Evolutionary conservation across 1,140 invertebrate genomes (phyloP).

Genomic region (Acromyrmex echinatior): DNA sequence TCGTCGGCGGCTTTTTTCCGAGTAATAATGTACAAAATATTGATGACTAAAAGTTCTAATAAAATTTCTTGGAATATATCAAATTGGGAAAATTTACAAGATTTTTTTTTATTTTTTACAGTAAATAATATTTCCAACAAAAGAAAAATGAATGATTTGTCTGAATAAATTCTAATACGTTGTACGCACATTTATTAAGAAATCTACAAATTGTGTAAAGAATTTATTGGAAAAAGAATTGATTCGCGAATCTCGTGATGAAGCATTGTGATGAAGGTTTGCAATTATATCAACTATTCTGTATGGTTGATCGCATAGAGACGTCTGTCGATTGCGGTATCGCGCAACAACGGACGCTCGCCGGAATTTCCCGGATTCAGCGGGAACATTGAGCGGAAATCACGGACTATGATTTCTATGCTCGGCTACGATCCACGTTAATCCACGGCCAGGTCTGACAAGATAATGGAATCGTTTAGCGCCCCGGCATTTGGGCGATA

Average conservation of each 20-base stretch:
- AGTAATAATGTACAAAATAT: not conserved
- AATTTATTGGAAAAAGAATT: not conserved
- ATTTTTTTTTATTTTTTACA: not conserved
- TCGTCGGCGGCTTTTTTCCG: conserved; percentile 7
- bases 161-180: not conserved
- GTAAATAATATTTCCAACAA: not conserved
- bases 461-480: conserved; percentile 79
- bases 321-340: conserved; percentile 48
- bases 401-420: conserved; percentile 54
- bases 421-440: conserved; percentile 59
- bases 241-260: not conserved
- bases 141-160: not conserved
- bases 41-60: not conserved
- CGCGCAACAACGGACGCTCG: conserved; percentile 11
- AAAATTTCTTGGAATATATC: not conserved
- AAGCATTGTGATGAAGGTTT: not conserved
- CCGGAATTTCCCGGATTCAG: conserved; percentile 38
- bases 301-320: not conserved
- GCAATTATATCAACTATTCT: conserved; percentile 9
- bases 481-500: conserved; percentile 69
- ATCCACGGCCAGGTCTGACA: conserved; percentile 63
- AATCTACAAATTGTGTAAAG: not conserved
- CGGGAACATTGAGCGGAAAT: conserved; percentile 48
- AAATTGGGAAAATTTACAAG: not conserved
- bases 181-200: not conserved